Evolutionary conservation across 2,888 invertebrate genomes (phyloP).

Genomic region (Molanna angustata): DNA sequence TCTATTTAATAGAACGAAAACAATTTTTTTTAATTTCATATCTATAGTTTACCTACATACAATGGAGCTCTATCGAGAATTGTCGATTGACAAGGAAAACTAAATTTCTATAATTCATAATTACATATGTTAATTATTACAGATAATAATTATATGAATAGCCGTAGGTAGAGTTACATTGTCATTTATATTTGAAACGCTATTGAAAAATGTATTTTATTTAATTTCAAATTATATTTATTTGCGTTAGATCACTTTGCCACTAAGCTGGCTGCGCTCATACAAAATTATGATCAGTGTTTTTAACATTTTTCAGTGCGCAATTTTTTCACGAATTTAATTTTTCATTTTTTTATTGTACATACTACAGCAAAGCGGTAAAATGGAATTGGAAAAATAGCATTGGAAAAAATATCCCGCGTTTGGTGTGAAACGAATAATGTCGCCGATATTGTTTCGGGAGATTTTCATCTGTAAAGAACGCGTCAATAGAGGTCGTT

Average conservation of each 20-base stretch:
- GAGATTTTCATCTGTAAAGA: neutral
- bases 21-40: too few relatives aligned
- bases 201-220: too few relatives aligned
- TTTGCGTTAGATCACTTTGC: slow-evolving; percentile 20
- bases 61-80: too few relatives aligned
- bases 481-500: slow-evolving; percentile 2
- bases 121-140: too few relatives aligned
- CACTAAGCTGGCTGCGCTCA: slow-evolving; percentile 18
- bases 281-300: slow-evolving; percentile 33
- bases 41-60: too few relatives aligned
- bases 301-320: slow-evolving; percentile 33
- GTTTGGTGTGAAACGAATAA: slow-evolving; percentile 8
- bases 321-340: slow-evolving; percentile 33
- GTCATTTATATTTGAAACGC: too few relatives aligned
- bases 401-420: slow-evolving; percentile 30
- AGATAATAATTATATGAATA: too few relatives aligned
- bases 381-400: slow-evolving; percentile 33
- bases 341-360: slow-evolving; percentile 32
- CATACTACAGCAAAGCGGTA: slow-evolving; percentile 32
- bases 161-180: too few relatives aligned
- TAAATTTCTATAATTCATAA: too few relatives aligned
- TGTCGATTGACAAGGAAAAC: too few relatives aligned
- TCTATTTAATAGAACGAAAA: too few relatives aligned
- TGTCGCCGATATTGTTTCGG: slow-evolving; percentile 2
- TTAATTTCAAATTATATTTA: too few relatives aligned